phyloP scores from a whole-genome alignment of 2,888 invertebrate species.

The Brachycybe producta region DNA sequence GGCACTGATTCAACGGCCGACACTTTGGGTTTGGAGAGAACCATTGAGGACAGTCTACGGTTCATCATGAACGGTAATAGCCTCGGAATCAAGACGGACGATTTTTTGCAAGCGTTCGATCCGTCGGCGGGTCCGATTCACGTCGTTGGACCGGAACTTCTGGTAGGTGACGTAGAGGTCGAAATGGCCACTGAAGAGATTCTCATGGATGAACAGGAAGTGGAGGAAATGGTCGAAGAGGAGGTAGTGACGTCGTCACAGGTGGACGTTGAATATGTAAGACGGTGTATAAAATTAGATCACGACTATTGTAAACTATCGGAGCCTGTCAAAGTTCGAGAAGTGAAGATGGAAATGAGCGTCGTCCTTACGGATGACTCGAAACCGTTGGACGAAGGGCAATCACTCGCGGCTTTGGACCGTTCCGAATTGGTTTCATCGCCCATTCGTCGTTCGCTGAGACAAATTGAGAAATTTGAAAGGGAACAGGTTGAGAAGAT shows the following conservation, averaged over 20 bases:
- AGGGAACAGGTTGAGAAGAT: slow-evolving; percentile 30
- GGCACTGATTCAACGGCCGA: slow-evolving; percentile 8
- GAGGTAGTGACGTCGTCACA: not conserved
- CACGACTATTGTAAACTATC: not conserved
- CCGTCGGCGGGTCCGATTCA: not conserved
- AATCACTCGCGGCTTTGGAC: not conserved
- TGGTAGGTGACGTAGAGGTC: slow-evolving; percentile 4
- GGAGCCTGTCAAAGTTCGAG: not conserved
- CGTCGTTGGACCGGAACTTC: slow-evolving; percentile 4
- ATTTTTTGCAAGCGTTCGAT: slow-evolving; percentile 17
- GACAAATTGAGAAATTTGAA: slow-evolving; percentile 31
- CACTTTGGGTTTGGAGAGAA: slow-evolving; percentile 13
- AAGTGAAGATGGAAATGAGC: not conserved
- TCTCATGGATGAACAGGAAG: slow-evolving; percentile 4
- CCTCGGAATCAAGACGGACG: slow-evolving; percentile 16
- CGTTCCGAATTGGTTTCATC: slow-evolving; percentile 8
- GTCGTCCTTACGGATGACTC: too few species aligned
- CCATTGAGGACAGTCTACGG: slow-evolving; percentile 16
- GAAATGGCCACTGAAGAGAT: slow-evolving; percentile 8
- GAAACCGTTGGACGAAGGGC: not conserved
- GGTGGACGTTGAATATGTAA: not conserved
- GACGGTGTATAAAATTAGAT: not conserved
- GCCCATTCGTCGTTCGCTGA: slow-evolving; percentile 28
- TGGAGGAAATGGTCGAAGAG: not conserved
- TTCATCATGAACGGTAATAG: slow-evolving; percentile 15